Conservation (phyloP, 2,113 vertebrate species). For the Tetraodon nigroviridis region DNA sequence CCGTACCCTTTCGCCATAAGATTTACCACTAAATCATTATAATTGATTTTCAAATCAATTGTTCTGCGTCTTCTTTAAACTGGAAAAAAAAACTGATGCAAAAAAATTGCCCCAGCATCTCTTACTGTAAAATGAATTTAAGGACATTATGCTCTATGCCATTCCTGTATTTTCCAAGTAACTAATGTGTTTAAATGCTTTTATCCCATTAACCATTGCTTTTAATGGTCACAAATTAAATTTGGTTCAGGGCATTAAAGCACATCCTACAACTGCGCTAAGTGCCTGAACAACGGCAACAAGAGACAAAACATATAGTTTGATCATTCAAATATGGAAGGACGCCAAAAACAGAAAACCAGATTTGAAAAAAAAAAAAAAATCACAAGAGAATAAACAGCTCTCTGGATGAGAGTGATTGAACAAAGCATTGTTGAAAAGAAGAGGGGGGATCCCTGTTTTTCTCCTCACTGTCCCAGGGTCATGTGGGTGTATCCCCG, state of each 20-base stretch:
- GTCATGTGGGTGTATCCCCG: constrained; percentile 45
- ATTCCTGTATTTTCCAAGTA: constrained; percentile 17
- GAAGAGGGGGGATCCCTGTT: constrained; percentile 10
- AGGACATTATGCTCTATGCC: constrained; percentile 6
- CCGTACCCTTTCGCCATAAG: constrained; percentile 11
- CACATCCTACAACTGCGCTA: neutral
- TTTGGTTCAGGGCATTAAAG: constrained; percentile 2
- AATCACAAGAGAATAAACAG: constrained; percentile 1
- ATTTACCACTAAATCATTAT: constrained; percentile 25
- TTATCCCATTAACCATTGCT: constrained; percentile 26
- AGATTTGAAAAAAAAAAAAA: constrained; percentile 25
- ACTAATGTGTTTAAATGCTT: constrained; percentile 3
- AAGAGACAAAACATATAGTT: too few species aligned
- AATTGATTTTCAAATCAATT: constrained; percentile 6
- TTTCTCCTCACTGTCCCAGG: constrained; percentile 14
- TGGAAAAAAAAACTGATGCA: constrained; percentile 13
- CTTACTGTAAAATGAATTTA: constrained; percentile 6
- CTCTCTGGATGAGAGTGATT: constrained; percentile 4
- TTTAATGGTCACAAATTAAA: constrained; percentile 4
- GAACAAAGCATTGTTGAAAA: constrained; percentile 32
- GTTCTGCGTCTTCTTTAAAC: neutral
- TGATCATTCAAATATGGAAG: neutral
- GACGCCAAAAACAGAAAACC: neutral
- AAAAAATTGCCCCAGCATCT: constrained; percentile 1
- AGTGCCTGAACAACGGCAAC: neutral